These are phyloP conservation scores for Ennomos quercinarius DNA, from an alignment of 2,888 invertebrate species.

Conservation along the genomic window DNA sequence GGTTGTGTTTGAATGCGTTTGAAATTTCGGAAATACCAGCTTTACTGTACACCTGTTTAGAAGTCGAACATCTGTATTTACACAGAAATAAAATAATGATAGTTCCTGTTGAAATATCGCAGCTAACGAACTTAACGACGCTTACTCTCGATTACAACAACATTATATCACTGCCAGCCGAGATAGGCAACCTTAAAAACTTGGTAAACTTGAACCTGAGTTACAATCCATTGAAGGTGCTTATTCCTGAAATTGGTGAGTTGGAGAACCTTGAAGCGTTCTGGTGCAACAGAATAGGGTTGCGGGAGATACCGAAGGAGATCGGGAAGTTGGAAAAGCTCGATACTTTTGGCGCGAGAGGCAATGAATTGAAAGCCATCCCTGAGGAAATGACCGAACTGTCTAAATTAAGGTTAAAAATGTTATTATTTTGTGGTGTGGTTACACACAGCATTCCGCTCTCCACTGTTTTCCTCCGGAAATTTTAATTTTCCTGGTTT, in stretches of 20 bases:
- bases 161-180: constrained; percentile 85
- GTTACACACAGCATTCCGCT: too few relatives aligned
- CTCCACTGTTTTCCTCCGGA: too few relatives aligned
- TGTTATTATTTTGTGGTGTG: neutral
- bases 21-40: constrained; percentile 87
- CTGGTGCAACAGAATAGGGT: constrained; percentile 87
- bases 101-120: constrained; percentile 78
- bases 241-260: constrained; percentile 86
- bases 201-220: constrained; percentile 88
- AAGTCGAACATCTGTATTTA: constrained; percentile 86
- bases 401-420: constrained; percentile 79
- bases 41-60: constrained; percentile 82
- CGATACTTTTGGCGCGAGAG: constrained; percentile 88
- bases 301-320: constrained; percentile 85
- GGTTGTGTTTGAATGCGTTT: constrained; percentile 87
- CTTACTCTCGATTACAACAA: constrained; percentile 89
- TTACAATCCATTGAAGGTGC: constrained; percentile 86
- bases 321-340: constrained; percentile 86
- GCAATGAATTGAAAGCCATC: constrained; percentile 84
- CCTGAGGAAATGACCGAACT: constrained; percentile 86
- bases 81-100: constrained; percentile 86
- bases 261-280: constrained; percentile 86
- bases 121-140: constrained; percentile 84
- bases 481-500: too few relatives aligned
- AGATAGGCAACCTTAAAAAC: constrained; percentile 84